Percentiles rank a stretch among this genome's conserved stretches.
These are phyloP conservation scores for Grantiella picta DNA, from an alignment of 2,113 vertebrate species.

Conservation along the genomic window DNA sequence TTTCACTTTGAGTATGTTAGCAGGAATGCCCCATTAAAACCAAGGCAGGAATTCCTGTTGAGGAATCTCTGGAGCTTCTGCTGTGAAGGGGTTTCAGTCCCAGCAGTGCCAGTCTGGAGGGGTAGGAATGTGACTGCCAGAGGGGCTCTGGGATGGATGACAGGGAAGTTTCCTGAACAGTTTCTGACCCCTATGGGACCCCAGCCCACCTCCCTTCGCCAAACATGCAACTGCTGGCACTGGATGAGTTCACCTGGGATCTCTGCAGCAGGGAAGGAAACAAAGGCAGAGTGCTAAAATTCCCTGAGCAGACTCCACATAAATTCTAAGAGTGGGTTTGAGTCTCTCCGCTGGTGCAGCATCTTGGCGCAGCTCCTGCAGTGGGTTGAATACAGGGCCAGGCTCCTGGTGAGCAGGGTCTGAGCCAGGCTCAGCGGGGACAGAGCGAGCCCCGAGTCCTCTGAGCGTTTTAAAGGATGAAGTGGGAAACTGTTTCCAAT, in stretches of 20 bases:
- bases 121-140: too few species aligned
- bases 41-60: background rate
- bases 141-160: too few species aligned
- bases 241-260: background rate
- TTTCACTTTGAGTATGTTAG: background rate
- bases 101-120: background rate
- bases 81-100: background rate
- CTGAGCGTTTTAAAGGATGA: too few species aligned
- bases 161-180: too few species aligned
- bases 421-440: background rate
- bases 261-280: background rate
- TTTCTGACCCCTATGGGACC: background rate
- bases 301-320: background rate
- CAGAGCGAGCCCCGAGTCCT: background rate
- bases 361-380: background rate
- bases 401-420: background rate
- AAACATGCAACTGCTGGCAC: background rate
- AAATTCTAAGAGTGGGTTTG: background rate
- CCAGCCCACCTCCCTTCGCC: background rate
- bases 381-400: accelerated
- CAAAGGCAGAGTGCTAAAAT: background rate
- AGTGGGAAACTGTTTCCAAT: background rate
- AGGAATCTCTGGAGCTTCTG: background rate
- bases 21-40: background rate
- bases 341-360: background rate